A percentile compares a stretch with the other conserved stretches of the same genome.
Conservation (phyloP, 2,888 invertebrate species). For the Gryllus longicercus region DNA sequence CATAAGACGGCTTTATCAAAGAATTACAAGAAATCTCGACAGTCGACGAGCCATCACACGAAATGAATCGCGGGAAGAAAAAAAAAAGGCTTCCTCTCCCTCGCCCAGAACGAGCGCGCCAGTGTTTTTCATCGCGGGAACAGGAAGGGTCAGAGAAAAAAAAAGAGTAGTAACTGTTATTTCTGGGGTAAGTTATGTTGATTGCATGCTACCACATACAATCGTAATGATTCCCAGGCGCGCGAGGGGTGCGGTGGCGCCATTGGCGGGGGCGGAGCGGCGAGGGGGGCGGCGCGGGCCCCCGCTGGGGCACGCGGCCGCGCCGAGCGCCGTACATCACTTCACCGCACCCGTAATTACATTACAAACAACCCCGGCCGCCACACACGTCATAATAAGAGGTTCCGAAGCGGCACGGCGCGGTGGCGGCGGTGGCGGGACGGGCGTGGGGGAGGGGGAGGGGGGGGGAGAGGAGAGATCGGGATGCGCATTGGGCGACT, state of each 20-base stretch:
- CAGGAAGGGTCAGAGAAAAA: background rate
- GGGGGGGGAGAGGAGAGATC: background rate
- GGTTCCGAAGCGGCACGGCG: background rate
- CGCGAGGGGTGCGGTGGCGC: background rate
- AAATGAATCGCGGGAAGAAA: no score
- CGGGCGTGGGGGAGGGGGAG: background rate
- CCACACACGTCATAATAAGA: constrained; percentile 17
- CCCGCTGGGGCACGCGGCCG: background rate
- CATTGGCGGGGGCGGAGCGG: background rate
- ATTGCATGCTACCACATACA: constrained; percentile 17
- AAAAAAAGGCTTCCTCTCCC: background rate
- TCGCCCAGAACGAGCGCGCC: background rate
- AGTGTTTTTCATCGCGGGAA: background rate
- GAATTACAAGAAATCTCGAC: no score
- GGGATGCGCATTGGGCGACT: background rate
- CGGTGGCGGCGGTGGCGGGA: background rate
- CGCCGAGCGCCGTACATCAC: background rate
- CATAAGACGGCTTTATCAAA: no score
- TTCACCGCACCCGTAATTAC: constrained; percentile 17
- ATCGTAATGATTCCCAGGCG: background rate
- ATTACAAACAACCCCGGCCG: background rate
- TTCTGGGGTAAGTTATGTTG: constrained; percentile 2
- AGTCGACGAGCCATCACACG: no score
- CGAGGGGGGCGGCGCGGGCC: background rate
- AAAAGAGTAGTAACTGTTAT: background rate